phyloP scores from a whole-genome alignment of 2,113 vertebrate genomes.

The Petrocephalus zakoni region DNA sequence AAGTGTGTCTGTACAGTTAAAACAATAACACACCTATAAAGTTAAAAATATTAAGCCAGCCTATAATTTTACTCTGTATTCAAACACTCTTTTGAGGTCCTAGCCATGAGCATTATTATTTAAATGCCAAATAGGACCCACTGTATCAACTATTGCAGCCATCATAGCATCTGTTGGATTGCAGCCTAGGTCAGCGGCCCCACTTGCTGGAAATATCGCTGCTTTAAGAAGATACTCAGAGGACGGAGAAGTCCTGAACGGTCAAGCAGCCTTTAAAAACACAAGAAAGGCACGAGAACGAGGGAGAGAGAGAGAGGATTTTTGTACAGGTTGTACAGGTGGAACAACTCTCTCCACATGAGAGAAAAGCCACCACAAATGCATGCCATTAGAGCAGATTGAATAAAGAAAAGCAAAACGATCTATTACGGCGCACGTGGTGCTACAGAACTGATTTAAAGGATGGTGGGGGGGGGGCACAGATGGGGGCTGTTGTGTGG shows the following conservation, averaged over 20 bases:
- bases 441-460: conserved; percentile 17
- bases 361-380: background rate
- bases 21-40: background rate
- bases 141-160: background rate
- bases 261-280: background rate
- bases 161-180: background rate
- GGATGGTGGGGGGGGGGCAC: background rate
- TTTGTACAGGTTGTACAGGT: conserved; percentile 12
- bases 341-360: background rate
- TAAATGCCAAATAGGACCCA: background rate
- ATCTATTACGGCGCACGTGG: conserved; percentile 23
- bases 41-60: background rate
- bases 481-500: too few relatives aligned
- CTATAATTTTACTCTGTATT: background rate
- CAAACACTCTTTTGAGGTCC: background rate
- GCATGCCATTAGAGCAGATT: conserved; percentile 10
- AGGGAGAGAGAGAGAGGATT: background rate
- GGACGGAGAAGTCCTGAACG: background rate
- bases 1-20: background rate
- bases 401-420: conserved; percentile 9
- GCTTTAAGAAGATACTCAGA: conserved; percentile 14
- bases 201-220: background rate
- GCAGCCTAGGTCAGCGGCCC: background rate
- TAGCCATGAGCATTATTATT: background rate
- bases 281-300: conserved; percentile 1